These are phyloP conservation scores for Lutraria rhynchaena DNA, from an alignment of 1,140 invertebrate species.

Conservation along the genomic window DNA sequence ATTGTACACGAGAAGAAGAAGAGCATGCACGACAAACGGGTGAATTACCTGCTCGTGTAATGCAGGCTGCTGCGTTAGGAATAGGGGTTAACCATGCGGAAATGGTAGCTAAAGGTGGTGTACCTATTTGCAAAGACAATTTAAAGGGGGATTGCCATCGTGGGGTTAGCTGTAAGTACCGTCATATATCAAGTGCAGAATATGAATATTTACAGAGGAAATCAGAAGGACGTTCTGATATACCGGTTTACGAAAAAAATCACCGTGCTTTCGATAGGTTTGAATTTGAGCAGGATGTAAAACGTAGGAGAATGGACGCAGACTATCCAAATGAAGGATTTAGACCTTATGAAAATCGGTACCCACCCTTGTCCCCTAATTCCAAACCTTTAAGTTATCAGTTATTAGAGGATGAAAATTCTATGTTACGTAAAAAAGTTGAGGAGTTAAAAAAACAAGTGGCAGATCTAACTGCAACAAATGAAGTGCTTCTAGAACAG, in stretches of 20 bases:
- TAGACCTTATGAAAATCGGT: conserved; percentile 62
- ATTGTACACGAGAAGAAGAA: conserved; percentile 90
- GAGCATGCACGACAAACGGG: conserved; percentile 86
- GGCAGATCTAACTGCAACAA: conserved; percentile 89
- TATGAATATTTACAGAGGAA: conserved; percentile 70
- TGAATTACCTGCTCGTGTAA: conserved; percentile 76
- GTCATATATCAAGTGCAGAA: conserved; percentile 71
- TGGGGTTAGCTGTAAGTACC: conserved; percentile 81
- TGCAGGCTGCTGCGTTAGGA: conserved; percentile 75
- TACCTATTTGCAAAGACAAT: conserved; percentile 90
- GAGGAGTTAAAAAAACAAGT: conserved; percentile 89
- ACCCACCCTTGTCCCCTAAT: conserved; percentile 57
- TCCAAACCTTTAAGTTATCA: conserved; percentile 71
- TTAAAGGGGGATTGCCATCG: conserved; percentile 88
- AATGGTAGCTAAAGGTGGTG: conserved; percentile 72
- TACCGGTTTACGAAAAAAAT: conserved; percentile 39
- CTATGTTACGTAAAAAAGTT: conserved; percentile 87
- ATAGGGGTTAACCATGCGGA: conserved; percentile 69
- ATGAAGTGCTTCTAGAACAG: conserved; percentile 91
- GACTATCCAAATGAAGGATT: conserved; percentile 66
- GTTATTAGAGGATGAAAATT: conserved; percentile 89
- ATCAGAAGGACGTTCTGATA: conserved; percentile 58
- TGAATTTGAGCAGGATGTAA: conserved; percentile 58
- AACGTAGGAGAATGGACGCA: conserved; percentile 67
- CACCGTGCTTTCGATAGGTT: conserved; percentile 70